Evolutionary conservation across 2,888 invertebrate genomes (phyloP), one percentile per base, ranked within the genome.

Genomic region (Thereva nobilitata): DNA sequence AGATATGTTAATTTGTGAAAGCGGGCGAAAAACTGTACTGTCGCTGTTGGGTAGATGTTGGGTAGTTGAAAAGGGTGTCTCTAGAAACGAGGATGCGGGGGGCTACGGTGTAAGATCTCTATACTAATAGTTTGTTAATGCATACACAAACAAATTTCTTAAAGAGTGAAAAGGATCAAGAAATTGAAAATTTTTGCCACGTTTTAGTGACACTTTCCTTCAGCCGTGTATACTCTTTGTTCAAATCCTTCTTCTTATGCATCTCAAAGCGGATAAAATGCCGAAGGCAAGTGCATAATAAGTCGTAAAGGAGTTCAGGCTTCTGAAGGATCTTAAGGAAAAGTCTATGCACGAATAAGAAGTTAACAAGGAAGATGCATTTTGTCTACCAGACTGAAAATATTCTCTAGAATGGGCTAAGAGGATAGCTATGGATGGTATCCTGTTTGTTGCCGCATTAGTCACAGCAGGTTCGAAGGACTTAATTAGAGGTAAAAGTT

Each of bases 51-150:
- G 23, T 1, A 23, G 23, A 23, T 23, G 1, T 23, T 23, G 23
- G 23, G 23, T 23, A 23, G 23, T 23, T 23, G 23, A 23, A 23
- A 23, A 23, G 23, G 23, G 23, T 23, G 35, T 34, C 35, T 23
- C 34, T 5, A 23, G 34, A 42, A 42, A 5, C 12, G 10, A 4
- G 50, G 3, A 23, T 10, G 9, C 23, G 23, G 23, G 34, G 9
- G 38, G 12, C n/a, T 49, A 10, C 41, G 35, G 35, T 38, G 41
- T 54, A 37, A 23, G 57, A 59, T 50, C 34, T 34, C 35, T 59
- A 45, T 53, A 23, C 23, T 67, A 67, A 52, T 67, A 67, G 67
- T 63, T 67, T 59, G 57, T 57, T 64, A 64, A 64, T 59, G 64
- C 47, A 67, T 41, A 44, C 41, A 41, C 38, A 23, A 23, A 23